Evolutionary conservation across 2,888 invertebrate species (phyloP), one percentile per base, ranked within the genome.

Genomic region (Teleogryllus oceanicus): DNA sequence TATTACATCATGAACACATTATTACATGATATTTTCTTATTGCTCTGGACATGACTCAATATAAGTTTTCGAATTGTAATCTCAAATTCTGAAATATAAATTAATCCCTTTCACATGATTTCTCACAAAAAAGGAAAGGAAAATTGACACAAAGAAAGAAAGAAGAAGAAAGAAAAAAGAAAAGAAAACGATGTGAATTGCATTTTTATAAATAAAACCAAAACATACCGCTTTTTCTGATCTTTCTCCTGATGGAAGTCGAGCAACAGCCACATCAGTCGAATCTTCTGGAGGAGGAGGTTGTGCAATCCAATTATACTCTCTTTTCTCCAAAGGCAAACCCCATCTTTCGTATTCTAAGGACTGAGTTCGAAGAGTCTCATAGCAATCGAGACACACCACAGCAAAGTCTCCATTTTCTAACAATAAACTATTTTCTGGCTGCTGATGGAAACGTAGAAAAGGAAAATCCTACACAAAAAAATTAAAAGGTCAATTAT

Each of bases 251-350:
- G 94, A 95, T 79, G 95, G 96, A 85, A 95, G 89, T 82, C 95
- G 88, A 50, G 95, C 95, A 85, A 95, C 92, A 84, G 94, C 91
- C 83, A 93, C 94, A 87, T 95, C 95, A 2, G 95, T 94, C 86
- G 94, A 94, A 88, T 95, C 95, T 88, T 96, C 96, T 1, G 96
- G 96, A 80, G 96, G 96, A 82, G 96, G 96, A 81, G 96, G 96
- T 87, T 96, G 94, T 84, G 95, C 94, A 86, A 96, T 94, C 96
- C 96, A 96, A 89, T 96, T 96, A 89, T 96, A 96, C 87, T 95
- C 95, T 83, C 96, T 90, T 89, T 96, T 95, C 84, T 96, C 96
- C 78, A 95, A 91, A 12, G 96, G 96, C 84, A 96, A 91, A 83
- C 96, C 96, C 91, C 96, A 95, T 84, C 95, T 90, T 88, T 94